phyloP scores from a whole-genome alignment of 2,113 vertebrate species.

The Cephalopholis sonnerati region DNA sequence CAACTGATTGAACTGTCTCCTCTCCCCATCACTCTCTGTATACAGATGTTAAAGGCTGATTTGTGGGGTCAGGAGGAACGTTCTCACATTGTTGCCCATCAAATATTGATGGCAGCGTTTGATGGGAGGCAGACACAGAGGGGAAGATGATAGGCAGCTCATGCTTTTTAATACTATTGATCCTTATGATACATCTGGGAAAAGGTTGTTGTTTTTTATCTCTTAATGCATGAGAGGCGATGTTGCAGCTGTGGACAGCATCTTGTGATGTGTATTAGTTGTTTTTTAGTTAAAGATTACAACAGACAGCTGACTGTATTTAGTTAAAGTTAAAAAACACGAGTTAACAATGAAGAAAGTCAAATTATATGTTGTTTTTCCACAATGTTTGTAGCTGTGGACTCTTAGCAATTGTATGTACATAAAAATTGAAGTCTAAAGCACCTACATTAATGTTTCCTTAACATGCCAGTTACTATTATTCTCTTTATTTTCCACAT shows the following conservation, averaged over 20 bases:
- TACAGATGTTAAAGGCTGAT: slow-evolving; percentile 13
- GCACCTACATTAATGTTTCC: not conserved
- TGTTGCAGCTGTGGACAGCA: not conserved
- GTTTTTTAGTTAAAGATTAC: not conserved
- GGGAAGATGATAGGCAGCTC: slow-evolving; percentile 15
- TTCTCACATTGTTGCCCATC: slow-evolving; percentile 40
- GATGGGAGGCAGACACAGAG: slow-evolving; percentile 46
- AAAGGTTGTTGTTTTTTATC: slow-evolving; percentile 23
- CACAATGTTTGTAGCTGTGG: too few species aligned
- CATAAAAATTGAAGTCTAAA: not conserved
- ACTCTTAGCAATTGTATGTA: not conserved
- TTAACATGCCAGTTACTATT: not conserved
- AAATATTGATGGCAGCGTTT: slow-evolving; percentile 67
- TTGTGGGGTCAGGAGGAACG: slow-evolving; percentile 29
- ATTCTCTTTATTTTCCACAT: not conserved
- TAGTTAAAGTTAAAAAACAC: not conserved
- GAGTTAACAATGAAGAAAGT: not conserved
- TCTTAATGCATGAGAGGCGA: slow-evolving; percentile 4
- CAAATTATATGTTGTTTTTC: not conserved
- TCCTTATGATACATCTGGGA: slow-evolving; percentile 20
- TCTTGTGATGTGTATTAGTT: not conserved
- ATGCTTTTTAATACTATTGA: slow-evolving; percentile 63
- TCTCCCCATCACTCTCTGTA: slow-evolving; percentile 2
- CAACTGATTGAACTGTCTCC: slow-evolving; percentile 57
- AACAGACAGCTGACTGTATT: not conserved